Evolutionary conservation across 2,797 vertebrate species (phyloP), one percentile per base, ranked within the genome.

Genomic region (Pseudochromis fuscus): DNA sequence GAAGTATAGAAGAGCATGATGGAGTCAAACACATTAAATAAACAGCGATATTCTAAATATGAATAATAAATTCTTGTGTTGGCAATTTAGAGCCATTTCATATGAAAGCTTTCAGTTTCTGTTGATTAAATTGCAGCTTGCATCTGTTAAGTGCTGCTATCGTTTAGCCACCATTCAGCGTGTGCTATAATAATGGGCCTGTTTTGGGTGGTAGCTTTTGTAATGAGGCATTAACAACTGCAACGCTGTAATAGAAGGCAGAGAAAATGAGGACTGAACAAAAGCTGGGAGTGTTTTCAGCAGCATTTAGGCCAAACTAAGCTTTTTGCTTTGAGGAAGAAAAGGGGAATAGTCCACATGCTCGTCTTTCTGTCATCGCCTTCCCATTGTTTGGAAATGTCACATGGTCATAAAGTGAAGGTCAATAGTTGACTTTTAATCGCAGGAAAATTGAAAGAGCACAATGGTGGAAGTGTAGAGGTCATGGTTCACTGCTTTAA

Each of bases 351-450:
- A 67, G 65, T 86, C 61, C 53, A 53, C 69, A 44, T 31, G 56
- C 65, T 84, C 60, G 19, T 77, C 63, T 66, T 63, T 71, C 60
- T 37, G 53, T 81, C 74, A 71, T 68, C 69, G 12, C 69, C 38
- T 46, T 19, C 63, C 42, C 21, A 66, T 84, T 83, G 75, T 85
- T 78, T 69, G 67, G 53, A 88, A 90, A 83, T 72, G 83, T 81
- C 83, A 87, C 57, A 52, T 53, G 52, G 42, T 63, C 59, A 46
- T 31, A 64, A 46, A 30, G 60, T 69, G 61, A 86, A 86, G 60
- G 85, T 78, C 79, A 79, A 53, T 24, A 49, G 62, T 55, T 61
- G 64, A 72, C 71, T 77, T 77, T 83, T 60, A 74, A 86, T 81
- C 42, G 11, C 40, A 72, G 67, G 42, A 45, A 45, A 74, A 79